Conservation (phyloP, 2,888 invertebrate genomes). For the Stenolophus ochropezus region DNA sequence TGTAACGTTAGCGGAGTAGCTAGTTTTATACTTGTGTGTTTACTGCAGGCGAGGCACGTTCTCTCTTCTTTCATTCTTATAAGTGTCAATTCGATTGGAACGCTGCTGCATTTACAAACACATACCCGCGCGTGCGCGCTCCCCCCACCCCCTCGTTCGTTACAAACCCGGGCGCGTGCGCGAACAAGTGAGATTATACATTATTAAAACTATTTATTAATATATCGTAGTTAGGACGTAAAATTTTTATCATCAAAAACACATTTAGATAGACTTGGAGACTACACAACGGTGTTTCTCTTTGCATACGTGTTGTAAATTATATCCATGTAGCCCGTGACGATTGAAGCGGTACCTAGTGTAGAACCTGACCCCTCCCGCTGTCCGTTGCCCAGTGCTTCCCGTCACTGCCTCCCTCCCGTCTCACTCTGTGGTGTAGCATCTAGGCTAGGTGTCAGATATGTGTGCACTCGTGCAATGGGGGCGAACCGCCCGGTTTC, state of each 20-base stretch:
- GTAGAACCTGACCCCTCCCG: conserved; percentile 5
- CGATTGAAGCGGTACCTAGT: conserved; percentile 56
- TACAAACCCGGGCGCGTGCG: conserved; percentile 55
- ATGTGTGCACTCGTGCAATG: conserved; percentile 54
- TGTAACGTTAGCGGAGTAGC: conserved; percentile 68
- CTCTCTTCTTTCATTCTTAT: conserved; percentile 57
- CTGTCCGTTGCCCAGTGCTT: conserved; percentile 28
- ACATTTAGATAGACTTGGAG: conserved; percentile 58
- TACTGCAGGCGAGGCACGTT: conserved; percentile 56
- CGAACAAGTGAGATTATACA: conserved; percentile 60
- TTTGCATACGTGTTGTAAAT: conserved; percentile 59
- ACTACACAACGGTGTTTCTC: conserved; percentile 46
- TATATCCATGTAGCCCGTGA: conserved; percentile 59
- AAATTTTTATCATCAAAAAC: conserved; percentile 59
- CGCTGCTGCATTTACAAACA: conserved; percentile 58
- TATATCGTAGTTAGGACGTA: conserved; percentile 60
- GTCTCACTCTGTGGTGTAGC: conserved; percentile 59
- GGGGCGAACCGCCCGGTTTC: conserved; percentile 20
- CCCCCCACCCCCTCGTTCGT: conserved; percentile 28
- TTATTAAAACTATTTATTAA: conserved; percentile 59
- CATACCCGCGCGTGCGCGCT: conserved; percentile 56
- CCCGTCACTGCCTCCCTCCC: conserved; percentile 42
- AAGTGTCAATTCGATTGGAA: conserved; percentile 61
- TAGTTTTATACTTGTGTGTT: conserved; percentile 71
- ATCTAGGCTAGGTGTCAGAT: conserved; percentile 58